phyloP scores from a whole-genome alignment of 2,797 vertebrate species.

The Acanthiza pusilla region DNA sequence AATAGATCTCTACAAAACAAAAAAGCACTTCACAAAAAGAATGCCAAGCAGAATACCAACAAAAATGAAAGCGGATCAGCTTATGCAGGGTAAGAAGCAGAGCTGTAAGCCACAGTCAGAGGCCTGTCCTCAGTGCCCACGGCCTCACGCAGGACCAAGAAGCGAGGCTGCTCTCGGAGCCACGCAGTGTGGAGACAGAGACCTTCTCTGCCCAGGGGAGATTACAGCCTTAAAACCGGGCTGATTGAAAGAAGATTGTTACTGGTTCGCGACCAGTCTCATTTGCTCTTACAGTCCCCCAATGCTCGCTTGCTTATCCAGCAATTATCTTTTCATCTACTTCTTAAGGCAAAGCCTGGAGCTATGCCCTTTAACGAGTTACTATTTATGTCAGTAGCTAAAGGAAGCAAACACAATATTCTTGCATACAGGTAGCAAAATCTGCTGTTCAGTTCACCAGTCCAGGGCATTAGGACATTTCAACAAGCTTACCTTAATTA shows the following conservation, averaged over 20 bases:
- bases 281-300: background rate
- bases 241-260: background rate
- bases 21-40: slow-evolving; percentile 29
- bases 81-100: background rate
- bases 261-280: background rate
- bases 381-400: background rate
- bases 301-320: background rate
- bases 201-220: background rate
- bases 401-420: background rate
- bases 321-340: slow-evolving; percentile 19
- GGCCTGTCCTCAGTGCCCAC: background rate
- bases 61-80: background rate
- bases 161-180: background rate
- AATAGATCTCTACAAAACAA: slow-evolving; percentile 45
- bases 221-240: background rate
- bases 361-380: background rate
- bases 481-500: background rate
- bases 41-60: background rate
- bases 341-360: slow-evolving; percentile 8
- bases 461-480: background rate
- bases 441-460: background rate
- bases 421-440: background rate
- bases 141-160: accelerated
- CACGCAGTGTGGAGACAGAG: background rate
- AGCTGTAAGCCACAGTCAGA: background rate